Percentiles rank a stretch among this genome's conserved stretches.
Evolutionary conservation across 2,113 vertebrate genomes (phyloP).

Genomic region (Crotalus tigris): DNA sequence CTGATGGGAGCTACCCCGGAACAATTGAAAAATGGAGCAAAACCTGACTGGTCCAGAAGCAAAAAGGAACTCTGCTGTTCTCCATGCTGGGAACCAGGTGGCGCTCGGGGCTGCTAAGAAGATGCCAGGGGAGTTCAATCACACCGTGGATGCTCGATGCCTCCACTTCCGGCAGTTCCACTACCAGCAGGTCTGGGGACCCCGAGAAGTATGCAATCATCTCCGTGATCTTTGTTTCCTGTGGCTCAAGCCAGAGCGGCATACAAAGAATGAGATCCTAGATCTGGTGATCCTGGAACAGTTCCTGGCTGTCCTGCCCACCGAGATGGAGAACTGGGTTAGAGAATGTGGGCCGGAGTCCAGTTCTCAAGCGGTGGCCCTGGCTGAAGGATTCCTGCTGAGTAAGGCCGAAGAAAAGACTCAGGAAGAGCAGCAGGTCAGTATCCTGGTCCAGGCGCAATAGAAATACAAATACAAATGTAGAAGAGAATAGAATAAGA

Average conservation of each 20-base stretch:
- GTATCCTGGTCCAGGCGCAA: neutral
- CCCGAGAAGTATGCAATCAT: neutral
- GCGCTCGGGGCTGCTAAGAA: neutral
- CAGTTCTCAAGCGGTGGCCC: neutral
- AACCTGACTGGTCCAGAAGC: neutral
- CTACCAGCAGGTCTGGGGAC: neutral
- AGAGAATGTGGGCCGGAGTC: neutral
- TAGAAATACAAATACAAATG: too few relatives aligned
- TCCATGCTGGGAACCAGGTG: neutral
- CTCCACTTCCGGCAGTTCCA: neutral
- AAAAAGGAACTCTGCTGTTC: neutral
- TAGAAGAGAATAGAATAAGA: too few relatives aligned
- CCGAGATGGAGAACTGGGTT: neutral
- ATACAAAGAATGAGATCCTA: neutral
- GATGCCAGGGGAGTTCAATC: neutral
- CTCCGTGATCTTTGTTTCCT: neutral
- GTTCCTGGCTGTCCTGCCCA: neutral
- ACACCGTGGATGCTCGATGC: neutral
- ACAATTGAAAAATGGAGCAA: neutral
- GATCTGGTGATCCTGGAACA: neutral
- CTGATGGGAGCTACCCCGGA: neutral
- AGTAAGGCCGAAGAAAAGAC: neutral
- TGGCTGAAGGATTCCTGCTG: neutral
- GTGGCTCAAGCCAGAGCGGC: neutral
- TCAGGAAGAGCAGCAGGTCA: neutral